A percentile compares a stretch with the other conserved stretches of the same genome.
Conservation (phyloP, 2,113 vertebrate genomes). For the Octodon degus region DNA sequence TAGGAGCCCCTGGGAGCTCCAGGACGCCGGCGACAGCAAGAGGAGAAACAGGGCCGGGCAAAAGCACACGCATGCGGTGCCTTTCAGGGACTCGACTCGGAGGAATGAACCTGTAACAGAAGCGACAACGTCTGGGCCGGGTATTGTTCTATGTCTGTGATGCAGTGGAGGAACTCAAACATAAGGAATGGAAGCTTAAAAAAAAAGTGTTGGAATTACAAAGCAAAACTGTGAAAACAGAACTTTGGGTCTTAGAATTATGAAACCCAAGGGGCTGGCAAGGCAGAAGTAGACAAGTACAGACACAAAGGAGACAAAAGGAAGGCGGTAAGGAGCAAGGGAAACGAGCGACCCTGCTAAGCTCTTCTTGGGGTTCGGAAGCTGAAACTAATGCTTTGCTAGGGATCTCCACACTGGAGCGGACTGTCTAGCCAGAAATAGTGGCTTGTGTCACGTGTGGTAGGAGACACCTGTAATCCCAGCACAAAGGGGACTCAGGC, state of each 20-base stretch:
- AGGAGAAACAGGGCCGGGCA: neutral
- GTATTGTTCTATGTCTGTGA: neutral
- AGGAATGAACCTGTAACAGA: neutral
- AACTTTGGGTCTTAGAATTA: neutral
- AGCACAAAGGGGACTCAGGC: neutral
- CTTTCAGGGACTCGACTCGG: neutral
- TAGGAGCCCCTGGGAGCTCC: neutral
- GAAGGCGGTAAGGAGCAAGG: neutral
- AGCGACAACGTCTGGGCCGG: neutral
- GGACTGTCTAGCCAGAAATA: neutral
- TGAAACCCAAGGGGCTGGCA: neutral
- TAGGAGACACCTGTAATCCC: neutral
- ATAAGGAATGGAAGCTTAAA: neutral
- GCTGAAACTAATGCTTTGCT: neutral
- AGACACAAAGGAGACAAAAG: neutral
- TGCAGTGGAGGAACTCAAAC: neutral
- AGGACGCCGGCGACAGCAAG: neutral
- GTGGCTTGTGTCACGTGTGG: neutral
- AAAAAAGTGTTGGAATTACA: neutral
- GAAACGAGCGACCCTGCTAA: neutral
- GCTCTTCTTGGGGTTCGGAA: neutral
- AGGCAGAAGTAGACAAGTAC: neutral
- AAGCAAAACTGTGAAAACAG: neutral
- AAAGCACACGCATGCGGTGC: accelerated
- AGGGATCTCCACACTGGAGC: neutral